These are phyloP conservation scores for Meiosimyza decipiens DNA, from an alignment of 2,888 invertebrate genomes.

Conservation along the genomic window DNA sequence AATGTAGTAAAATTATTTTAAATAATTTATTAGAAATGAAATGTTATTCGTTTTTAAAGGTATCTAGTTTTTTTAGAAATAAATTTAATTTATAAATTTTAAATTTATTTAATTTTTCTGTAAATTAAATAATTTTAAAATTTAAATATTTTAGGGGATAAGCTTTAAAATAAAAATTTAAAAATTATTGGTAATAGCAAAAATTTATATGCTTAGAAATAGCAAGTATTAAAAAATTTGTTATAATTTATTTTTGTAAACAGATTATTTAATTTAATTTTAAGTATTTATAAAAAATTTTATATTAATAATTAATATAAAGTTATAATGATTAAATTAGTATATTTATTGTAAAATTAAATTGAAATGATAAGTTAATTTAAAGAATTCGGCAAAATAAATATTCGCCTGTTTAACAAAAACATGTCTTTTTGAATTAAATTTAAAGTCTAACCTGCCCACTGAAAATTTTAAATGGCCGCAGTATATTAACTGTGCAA, in stretches of 20 bases:
- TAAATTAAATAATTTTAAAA: conserved; percentile 61
- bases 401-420: conserved; percentile 82
- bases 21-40: conserved; percentile 74
- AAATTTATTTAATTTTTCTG: conserved; percentile 54
- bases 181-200: conserved; percentile 64
- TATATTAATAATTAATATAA: conserved; percentile 65
- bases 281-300: conserved; percentile 66
- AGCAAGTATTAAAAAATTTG: conserved; percentile 69
- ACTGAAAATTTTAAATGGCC: conserved; percentile 79
- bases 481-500: conserved; percentile 83
- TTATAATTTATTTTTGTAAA: conserved; percentile 69
- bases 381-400: conserved; percentile 75
- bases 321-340: conserved; percentile 73
- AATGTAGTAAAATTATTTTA: conserved; percentile 73
- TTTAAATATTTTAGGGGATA: conserved; percentile 71
- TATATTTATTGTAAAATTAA: conserved; percentile 63
- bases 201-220: conserved; percentile 72
- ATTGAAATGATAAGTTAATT: conserved; percentile 63
- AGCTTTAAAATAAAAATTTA: conserved; percentile 72
- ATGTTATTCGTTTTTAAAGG: conserved; percentile 75
- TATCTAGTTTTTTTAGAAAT: conserved; percentile 78
- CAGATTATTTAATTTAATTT: conserved; percentile 66
- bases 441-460: conserved; percentile 79
- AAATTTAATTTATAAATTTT: conserved; percentile 68
- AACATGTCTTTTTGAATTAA: conserved; percentile 76